phyloP scores from a whole-genome alignment of 2,888 invertebrate species.

The Harmothoe impar region DNA sequence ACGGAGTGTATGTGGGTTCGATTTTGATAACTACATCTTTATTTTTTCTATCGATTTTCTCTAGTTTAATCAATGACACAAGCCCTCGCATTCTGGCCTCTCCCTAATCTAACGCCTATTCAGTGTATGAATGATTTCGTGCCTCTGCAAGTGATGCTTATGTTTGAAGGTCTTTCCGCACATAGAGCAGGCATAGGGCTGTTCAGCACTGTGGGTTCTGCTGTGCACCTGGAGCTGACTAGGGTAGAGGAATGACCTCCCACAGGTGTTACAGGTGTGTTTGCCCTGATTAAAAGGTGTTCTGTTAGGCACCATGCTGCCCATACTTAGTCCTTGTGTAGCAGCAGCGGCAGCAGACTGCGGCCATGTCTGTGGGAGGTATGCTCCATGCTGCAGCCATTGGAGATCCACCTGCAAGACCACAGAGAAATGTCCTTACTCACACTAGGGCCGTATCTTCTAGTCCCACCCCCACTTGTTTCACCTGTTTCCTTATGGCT shows the following conservation, averaged over 20 bases:
- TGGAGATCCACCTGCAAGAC: constrained; percentile 22
- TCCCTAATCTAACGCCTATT: no score
- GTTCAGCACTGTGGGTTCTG: constrained; percentile 10
- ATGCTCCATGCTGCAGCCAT: not conserved
- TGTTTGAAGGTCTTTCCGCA: constrained; percentile 10
- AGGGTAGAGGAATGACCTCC: not conserved
- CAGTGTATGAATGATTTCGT: not conserved
- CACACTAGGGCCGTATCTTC: not conserved
- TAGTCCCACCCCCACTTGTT: not conserved
- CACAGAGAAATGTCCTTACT: constrained; percentile 40
- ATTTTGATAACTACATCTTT: no score
- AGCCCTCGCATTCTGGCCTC: no score
- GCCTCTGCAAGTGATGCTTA: not conserved
- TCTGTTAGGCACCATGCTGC: no score
- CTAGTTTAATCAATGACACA: no score
- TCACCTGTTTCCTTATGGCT: no score
- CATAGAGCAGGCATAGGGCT: not conserved
- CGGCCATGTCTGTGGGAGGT: not conserved
- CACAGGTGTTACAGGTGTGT: not conserved
- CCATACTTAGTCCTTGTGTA: no score
- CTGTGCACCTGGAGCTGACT: not conserved
- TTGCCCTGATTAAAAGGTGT: not conserved
- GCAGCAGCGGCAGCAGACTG: not conserved
- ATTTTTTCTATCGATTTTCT: no score
- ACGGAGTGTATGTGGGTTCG: no score